A percentile compares a stretch with the other conserved stretches of the same genome.
Conservation (phyloP, 2,113 vertebrate species). For the Marmota flaviventris region DNA sequence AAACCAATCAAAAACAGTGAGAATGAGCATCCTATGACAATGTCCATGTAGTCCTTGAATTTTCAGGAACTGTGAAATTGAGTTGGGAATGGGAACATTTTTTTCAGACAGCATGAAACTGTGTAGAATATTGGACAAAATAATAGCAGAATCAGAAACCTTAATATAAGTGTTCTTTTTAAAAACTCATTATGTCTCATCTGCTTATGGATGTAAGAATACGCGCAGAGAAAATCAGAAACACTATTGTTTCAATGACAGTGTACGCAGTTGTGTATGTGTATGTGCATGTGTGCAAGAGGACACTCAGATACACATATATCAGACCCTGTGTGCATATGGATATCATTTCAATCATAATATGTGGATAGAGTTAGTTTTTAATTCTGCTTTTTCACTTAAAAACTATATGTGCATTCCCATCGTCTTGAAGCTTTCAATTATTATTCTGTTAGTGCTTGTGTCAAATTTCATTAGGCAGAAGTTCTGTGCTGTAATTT, state of each 20-base stretch:
- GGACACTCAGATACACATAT: not conserved
- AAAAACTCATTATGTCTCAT: not conserved
- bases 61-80: not conserved
- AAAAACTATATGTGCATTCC: not conserved
- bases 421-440: not conserved
- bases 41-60: not conserved
- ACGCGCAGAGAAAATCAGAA: rapidly evolving
- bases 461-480: not conserved
- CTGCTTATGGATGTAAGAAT: rapidly evolving
- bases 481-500: not conserved
- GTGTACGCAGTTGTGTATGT: not conserved
- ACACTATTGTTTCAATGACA: not conserved
- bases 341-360: not conserved
- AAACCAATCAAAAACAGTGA: not conserved
- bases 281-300: not conserved
- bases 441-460: not conserved
- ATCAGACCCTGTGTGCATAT: not conserved
- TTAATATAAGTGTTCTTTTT: not conserved
- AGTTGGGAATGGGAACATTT: not conserved
- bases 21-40: rapidly evolving
- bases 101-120: not conserved
- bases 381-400: not conserved
- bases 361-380: rapidly evolving
- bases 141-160: not conserved
- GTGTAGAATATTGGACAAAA: not conserved